These are phyloP conservation scores for Mystacornis crossleyi DNA, from an alignment of 2,113 vertebrate species.

Conservation along the genomic window DNA sequence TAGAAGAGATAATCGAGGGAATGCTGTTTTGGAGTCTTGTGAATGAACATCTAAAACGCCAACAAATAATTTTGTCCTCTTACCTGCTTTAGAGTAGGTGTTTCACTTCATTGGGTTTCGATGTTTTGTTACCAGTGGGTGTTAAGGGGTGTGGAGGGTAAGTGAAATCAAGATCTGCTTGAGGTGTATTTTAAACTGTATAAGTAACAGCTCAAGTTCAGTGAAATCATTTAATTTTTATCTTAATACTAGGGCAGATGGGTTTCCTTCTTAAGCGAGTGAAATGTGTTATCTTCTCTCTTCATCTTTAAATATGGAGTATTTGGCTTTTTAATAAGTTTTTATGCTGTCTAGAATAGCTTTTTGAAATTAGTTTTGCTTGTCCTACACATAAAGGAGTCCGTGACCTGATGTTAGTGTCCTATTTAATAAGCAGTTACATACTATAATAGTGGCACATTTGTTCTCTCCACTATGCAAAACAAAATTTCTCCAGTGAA, in stretches of 20 bases:
- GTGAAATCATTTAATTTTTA: not conserved
- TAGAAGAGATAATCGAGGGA: not conserved
- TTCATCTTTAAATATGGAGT: not conserved
- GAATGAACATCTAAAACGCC: not conserved
- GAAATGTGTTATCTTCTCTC: not conserved
- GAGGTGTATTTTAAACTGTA: not conserved
- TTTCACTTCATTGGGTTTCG: not conserved
- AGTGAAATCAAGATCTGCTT: not conserved
- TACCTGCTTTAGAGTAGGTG: not conserved
- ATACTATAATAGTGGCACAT: not conserved
- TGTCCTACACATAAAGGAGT: slow-evolving; percentile 14
- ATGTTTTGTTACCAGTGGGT: not conserved
- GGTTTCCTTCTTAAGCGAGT: not conserved
- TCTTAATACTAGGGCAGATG: not conserved
- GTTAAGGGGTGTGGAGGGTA: not conserved
- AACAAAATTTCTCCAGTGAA: not conserved
- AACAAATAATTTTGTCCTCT: not conserved
- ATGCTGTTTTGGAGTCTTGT: not conserved
- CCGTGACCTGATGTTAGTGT: slow-evolving; percentile 1
- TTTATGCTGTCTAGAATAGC: not conserved
- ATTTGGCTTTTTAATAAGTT: not conserved
- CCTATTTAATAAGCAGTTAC: slow-evolving; percentile 16
- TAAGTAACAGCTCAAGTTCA: not conserved
- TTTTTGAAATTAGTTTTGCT: slow-evolving; percentile 18
- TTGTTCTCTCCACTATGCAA: not conserved